A percentile compares a stretch with the other conserved stretches of the same genome.
These are phyloP conservation scores for Apteryx mantelli DNA, from an alignment of 2,113 vertebrate species.

Conservation along the genomic window DNA sequence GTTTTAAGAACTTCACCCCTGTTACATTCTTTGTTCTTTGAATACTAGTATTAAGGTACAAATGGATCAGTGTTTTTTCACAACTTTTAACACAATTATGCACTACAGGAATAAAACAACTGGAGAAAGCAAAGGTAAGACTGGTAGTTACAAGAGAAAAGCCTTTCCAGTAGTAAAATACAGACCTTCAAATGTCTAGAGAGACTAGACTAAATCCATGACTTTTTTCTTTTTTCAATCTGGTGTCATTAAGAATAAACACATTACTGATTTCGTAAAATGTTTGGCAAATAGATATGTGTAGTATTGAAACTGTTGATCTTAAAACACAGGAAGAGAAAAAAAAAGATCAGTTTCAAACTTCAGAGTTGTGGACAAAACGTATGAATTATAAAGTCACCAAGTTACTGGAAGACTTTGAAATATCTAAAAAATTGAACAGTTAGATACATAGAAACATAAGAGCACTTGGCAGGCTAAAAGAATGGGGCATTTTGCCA, in stretches of 20 bases:
- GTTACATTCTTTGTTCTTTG: not conserved
- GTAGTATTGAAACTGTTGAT: not conserved
- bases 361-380: not conserved
- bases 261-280: not conserved
- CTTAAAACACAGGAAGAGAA: not conserved
- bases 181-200: not conserved
- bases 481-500: not conserved
- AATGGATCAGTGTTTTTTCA: not conserved
- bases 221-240: not conserved
- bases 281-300: not conserved
- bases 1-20: not conserved
- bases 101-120: not conserved
- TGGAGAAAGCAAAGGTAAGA: not conserved
- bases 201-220: not conserved
- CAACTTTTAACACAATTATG: not conserved
- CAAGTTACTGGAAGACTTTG: not conserved
- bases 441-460: not conserved
- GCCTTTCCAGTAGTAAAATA: not conserved
- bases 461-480: not conserved
- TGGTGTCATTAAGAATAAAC: not conserved
- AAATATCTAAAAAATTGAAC: not conserved
- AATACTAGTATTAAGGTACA: not conserved
- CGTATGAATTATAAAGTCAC: not conserved
- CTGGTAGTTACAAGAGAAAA: not conserved
- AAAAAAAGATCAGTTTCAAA: not conserved